Conservation (phyloP, 2,888 invertebrate species). For the Baronia brevicornis region DNA sequence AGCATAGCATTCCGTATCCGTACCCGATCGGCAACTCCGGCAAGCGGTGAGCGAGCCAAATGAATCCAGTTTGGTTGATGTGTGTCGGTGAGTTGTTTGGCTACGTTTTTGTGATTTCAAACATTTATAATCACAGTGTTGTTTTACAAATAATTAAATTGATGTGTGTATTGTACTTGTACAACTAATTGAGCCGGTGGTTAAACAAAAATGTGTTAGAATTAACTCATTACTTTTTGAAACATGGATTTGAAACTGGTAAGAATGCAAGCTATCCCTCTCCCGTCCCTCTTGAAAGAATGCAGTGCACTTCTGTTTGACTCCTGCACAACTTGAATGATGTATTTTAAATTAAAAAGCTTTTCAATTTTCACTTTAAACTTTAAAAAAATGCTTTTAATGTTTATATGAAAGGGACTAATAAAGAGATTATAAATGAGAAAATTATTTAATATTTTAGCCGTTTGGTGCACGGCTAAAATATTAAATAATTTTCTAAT, state of each 20-base stretch:
- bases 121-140: constrained; percentile 47
- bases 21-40: constrained; percentile 43
- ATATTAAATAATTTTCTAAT: too few relatives aligned
- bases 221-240: constrained; percentile 16
- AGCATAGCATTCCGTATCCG: too few relatives aligned
- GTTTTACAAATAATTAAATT: constrained; percentile 54
- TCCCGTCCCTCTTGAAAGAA: constrained; percentile 68
- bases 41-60: constrained; percentile 40
- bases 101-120: constrained; percentile 28
- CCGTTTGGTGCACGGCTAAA: too few relatives aligned
- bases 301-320: constrained; percentile 56
- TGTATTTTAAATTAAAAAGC: constrained; percentile 31
- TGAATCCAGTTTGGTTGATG: constrained; percentile 68
- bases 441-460: too few relatives aligned
- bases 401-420: constrained; percentile 46
- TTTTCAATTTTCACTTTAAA: too few relatives aligned
- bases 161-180: constrained; percentile 36
- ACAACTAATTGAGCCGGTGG: constrained; percentile 44
- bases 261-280: constrained; percentile 66
- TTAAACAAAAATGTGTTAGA: constrained; percentile 40
- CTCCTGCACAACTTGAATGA: constrained; percentile 65
- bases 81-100: constrained; percentile 52
- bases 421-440: constrained; percentile 26
- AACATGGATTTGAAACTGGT: constrained; percentile 36
- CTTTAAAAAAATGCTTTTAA: too few relatives aligned